Base-by-base conservation (phyloP, 23 tunicate genomes). In the Ascidia mentula region DNA sequence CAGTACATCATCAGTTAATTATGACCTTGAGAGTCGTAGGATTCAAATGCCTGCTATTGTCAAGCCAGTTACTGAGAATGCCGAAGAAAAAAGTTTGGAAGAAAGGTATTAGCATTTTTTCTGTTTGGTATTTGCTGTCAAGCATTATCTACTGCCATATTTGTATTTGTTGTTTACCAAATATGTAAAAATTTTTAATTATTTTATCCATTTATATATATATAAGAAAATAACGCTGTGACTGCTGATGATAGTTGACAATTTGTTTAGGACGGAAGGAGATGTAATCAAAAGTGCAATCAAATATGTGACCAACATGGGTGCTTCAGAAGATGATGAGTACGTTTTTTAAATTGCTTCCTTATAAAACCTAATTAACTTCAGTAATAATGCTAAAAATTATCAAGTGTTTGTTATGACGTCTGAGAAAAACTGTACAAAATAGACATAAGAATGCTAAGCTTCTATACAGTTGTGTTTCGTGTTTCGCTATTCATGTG, bases 1-100 rank as follows among this genome's bases (percentile, higher is more conserved):
- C 26, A 87, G 92, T 36, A 36, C 92, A 4, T 87, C 92, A 2
- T 87, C 92, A 5, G 86, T 87, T 0, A 75, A 75, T 36, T 60
- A 77, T 34, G 89, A 85, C 5, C 72, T 69, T 15, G 89, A 85
- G 7, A 42, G 2, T 7, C 40, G 82, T 4, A 71, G 36, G 36
- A 20, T 84, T 5, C 69, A 77, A 31, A 46, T 32, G 32, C 12
- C 38, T 24, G 24, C 65, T 28, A 53, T 20, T 53, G 65, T 53
- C 32, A 34, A 20, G 18, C 38, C 74, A 4, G 24, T 39, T 38
- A 17, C 22, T 37, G 78, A 74, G 20, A 74, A 6, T 37, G 26
- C 12, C 40, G 78, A 74, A 39, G 78, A 74, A 8, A 74, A 37
- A 2, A 74, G 78, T 35, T 28, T 74, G 15, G 78, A 74, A 36